Conservation (phyloP, 2,888 invertebrate species). For the Drosophila parthenogenetica region DNA sequence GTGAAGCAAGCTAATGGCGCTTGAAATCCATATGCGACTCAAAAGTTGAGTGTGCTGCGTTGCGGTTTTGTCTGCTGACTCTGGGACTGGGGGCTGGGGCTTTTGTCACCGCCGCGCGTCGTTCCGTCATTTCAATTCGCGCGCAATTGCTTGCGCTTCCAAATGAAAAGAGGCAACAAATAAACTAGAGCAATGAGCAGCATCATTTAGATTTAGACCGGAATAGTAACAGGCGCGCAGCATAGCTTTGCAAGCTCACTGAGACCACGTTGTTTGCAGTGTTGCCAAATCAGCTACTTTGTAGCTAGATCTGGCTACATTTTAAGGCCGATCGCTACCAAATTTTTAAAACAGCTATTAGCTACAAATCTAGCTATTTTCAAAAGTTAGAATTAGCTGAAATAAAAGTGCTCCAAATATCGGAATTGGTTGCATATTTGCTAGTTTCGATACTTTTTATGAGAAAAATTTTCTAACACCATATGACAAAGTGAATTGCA, state of each 20-base stretch:
- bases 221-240: conserved; percentile 84
- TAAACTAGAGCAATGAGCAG: conserved; percentile 85
- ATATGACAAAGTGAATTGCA: no score
- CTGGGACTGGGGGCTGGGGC: conserved; percentile 20
- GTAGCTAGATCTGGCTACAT: no score
- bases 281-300: no score
- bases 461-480: no score
- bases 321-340: no score
- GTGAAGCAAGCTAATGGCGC: conserved; percentile 39
- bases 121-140: conserved; percentile 48
- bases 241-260: conserved; percentile 25
- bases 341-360: no score
- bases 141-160: conserved; percentile 63
- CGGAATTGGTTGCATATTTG: no score
- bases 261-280: conserved; percentile 27
- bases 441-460: no score
- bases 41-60: conserved; percentile 49
- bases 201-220: conserved; percentile 86
- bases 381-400: no score
- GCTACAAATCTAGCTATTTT: no score
- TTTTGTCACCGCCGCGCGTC: conserved; percentile 22
- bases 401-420: no score
- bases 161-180: conserved; percentile 53
- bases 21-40: conserved; percentile 57
- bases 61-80: conserved; percentile 11